These are phyloP conservation scores for Bubalus kerabau DNA, from an alignment of 2,113 vertebrate genomes.

Conservation along the genomic window DNA sequence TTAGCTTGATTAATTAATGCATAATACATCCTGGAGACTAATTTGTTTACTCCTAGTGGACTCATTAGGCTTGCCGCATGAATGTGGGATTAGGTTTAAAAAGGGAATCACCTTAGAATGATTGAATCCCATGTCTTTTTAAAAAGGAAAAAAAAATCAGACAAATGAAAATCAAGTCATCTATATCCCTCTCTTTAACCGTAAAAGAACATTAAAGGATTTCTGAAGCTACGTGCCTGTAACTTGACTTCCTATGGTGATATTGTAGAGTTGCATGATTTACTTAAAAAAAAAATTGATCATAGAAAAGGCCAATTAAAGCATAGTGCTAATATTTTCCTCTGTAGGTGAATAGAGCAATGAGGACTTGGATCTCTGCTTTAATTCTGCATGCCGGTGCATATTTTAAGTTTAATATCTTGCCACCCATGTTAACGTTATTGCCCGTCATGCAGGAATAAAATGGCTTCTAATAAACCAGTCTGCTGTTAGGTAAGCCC, in stretches of 20 bases:
- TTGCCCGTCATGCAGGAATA: neutral
- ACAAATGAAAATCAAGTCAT: conserved; percentile 73
- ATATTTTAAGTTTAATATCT: conserved; percentile 61
- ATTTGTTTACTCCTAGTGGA: conserved; percentile 85
- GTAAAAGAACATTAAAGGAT: conserved; percentile 15
- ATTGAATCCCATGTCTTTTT: conserved; percentile 75
- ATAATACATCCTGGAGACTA: conserved; percentile 83
- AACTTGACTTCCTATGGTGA: conserved; percentile 38
- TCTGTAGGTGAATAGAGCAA: conserved; percentile 51
- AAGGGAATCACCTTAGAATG: conserved; percentile 77
- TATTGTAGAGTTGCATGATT: conserved; percentile 45
- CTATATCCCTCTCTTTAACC: conserved; percentile 50
- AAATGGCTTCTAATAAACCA: conserved; percentile 32
- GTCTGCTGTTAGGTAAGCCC: neutral
- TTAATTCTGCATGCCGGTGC: conserved; percentile 56
- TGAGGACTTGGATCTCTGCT: neutral
- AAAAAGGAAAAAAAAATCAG: conserved; percentile 60
- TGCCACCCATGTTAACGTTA: neutral
- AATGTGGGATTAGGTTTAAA: conserved; percentile 80
- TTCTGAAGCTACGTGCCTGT: conserved; percentile 10
- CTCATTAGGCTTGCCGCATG: conserved; percentile 80
- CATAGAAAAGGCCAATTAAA: conserved; percentile 62
- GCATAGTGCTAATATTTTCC: conserved; percentile 60
- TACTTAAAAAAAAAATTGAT: conserved; percentile 37
- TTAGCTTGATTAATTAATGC: conserved; percentile 87